These are phyloP conservation scores for Phrynosoma platyrhinos DNA, from an alignment of 2,113 vertebrate species.

Conservation along the genomic window DNA sequence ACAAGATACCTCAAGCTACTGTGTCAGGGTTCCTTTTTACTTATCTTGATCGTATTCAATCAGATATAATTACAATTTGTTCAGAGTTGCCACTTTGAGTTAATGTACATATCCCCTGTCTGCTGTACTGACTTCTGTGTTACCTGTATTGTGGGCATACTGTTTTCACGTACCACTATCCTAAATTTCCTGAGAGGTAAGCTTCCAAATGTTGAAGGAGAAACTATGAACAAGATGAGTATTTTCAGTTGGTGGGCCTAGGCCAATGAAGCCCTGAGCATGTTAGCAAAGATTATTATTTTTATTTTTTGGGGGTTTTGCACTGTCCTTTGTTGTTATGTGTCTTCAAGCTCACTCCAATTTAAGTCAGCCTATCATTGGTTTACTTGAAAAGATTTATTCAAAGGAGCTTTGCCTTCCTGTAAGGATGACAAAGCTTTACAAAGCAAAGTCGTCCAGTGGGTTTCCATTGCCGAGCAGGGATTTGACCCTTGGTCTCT, in stretches of 20 bases:
- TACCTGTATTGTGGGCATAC: not conserved
- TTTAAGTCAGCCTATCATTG: too few relatives aligned
- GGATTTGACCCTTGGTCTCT: too few relatives aligned
- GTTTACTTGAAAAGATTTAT: too few relatives aligned
- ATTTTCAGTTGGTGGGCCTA: not conserved
- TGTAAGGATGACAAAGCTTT: too few relatives aligned
- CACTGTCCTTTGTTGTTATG: not conserved
- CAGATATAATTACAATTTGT: not conserved
- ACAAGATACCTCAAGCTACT: constrained; percentile 1
- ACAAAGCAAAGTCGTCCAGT: too few relatives aligned
- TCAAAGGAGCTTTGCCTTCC: too few relatives aligned
- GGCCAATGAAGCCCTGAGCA: too few relatives aligned
- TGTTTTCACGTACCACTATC: not conserved
- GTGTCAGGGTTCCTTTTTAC: not conserved
- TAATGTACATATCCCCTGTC: not conserved
- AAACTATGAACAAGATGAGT: not conserved
- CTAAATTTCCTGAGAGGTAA: too few relatives aligned
- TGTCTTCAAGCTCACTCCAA: too few relatives aligned
- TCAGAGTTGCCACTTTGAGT: constrained; percentile 7
- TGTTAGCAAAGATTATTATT: too few relatives aligned
- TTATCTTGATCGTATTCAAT: not conserved
- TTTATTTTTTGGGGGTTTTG: too few relatives aligned
- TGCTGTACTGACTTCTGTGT: not conserved
- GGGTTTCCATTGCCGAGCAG: too few relatives aligned
- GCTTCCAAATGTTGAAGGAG: not conserved